Evolutionary conservation across 2,113 vertebrate genomes (phyloP), one percentile per base, ranked within the genome.

Genomic region (Glaucomys volans): DNA sequence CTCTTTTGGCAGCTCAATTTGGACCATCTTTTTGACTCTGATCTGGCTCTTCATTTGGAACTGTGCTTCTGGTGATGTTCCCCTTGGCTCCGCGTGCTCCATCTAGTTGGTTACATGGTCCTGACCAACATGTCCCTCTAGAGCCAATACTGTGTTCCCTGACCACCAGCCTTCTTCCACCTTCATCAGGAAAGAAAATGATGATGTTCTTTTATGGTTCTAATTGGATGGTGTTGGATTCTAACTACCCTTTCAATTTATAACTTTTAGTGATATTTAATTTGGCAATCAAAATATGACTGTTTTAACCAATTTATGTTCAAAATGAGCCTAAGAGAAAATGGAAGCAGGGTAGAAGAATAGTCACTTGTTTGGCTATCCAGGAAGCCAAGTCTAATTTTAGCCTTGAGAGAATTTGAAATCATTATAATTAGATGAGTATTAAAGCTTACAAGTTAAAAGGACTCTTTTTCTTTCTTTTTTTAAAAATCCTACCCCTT

Each of bases 381-480:
- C 94, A 96, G 77, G 91, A 97, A 97, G 92, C 77, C 97, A 97
- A 98, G 97, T 87, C 97, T 97, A 93, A 97, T 96, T 96, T 98
- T 97, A 90, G 95, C 97, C 88, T 66, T 59, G 85, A 90, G 96
- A 95, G 97, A 98, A 97, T 97, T 96, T 95, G 89, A 97, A 97
- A 97, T 98, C 96, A 97, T 97, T 97, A 96, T 98, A 98, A 98
- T 98, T 97, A 97, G 85, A 97, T 97, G 96, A 84, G 71, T 93
- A 97, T 97, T 97, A 97, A 95, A 96, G 87, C 94, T 77, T 64
- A 88, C 75, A 87, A 96, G 91, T 92, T 91, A 97, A 98, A 98
- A 92, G 5, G 42, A 83, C 83, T 83, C 30, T 72, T 57, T 71
- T 37, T 37, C n/a, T 92, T 96, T 32, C 91, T 77, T 47, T 94